These are phyloP conservation scores for Drosophila flavopinicola DNA, from an alignment of 2,888 invertebrate species.

Conservation along the genomic window DNA sequence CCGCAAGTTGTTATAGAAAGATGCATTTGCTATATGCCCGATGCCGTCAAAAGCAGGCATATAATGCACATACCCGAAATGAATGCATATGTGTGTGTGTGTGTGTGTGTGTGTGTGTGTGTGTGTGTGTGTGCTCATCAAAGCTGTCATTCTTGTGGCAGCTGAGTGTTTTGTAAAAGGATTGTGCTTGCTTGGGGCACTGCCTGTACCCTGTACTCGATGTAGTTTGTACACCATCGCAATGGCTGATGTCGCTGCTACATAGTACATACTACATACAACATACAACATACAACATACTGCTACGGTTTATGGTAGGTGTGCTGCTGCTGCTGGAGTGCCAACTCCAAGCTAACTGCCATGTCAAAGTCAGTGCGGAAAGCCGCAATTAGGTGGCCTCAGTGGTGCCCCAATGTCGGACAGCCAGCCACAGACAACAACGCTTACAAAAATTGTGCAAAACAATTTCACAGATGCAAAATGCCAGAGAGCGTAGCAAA, in stretches of 20 bases:
- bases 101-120: conserved; percentile 3
- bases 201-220: too few species aligned
- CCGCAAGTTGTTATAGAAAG: conserved; percentile 8
- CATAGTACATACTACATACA: too few species aligned
- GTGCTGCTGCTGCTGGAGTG: neutral
- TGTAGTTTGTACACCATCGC: too few species aligned
- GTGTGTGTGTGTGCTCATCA: conserved; percentile 14
- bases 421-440: conserved; percentile 1
- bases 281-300: too few species aligned
- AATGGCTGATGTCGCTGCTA: too few species aligned
- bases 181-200: conserved; percentile 10
- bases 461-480: conserved; percentile 7
- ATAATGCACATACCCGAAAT: conserved; percentile 18
- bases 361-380: conserved; percentile 55
- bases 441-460: conserved; percentile 6
- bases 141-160: conserved; percentile 31
- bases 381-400: conserved; percentile 59
- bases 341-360: conserved; percentile 21
- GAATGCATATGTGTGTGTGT: neutral
- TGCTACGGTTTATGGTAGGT: too few species aligned
- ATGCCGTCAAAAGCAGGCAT: conserved; percentile 25
- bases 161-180: conserved; percentile 30
- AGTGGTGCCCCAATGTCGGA: conserved; percentile 10
- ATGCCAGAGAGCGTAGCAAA: conserved; percentile 1
- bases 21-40: conserved; percentile 5